A percentile compares a stretch with the other conserved stretches of the same genome.
phyloP scores from a whole-genome alignment of 2,113 vertebrate species.

The Vireo altiloquus region DNA sequence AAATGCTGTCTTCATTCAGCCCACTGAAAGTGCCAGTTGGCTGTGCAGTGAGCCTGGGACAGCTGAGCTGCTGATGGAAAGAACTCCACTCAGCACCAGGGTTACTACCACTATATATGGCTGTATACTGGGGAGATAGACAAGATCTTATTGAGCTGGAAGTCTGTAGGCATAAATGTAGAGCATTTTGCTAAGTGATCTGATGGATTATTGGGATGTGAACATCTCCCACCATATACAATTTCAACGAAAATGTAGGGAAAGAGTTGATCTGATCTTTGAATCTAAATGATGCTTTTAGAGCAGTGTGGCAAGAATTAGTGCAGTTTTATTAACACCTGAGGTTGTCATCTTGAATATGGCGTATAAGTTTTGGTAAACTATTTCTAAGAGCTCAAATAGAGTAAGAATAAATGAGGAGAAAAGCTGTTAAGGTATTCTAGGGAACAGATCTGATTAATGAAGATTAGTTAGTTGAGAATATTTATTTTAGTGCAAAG shows the following conservation, averaged over 20 bases:
- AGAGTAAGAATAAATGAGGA: neutral
- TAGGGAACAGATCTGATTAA: neutral
- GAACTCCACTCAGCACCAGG: neutral
- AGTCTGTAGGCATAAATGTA: neutral
- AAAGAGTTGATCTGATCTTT: neutral
- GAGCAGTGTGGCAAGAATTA: neutral
- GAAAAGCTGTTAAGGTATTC: neutral
- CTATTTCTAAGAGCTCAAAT: neutral
- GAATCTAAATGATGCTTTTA: neutral
- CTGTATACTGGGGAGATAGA: neutral
- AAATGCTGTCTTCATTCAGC: neutral
- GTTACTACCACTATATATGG: neutral
- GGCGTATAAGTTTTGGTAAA: neutral
- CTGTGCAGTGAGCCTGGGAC: neutral
- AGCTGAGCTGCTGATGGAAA: neutral
- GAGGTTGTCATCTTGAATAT: neutral
- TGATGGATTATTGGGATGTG: neutral
- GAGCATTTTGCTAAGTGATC: neutral
- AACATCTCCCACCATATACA: neutral
- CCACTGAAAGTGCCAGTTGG: neutral
- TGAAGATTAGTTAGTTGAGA: neutral
- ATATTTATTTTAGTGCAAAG: neutral
- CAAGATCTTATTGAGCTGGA: neutral
- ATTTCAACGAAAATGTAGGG: neutral
- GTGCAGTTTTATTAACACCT: neutral